phyloP scores from a whole-genome alignment of 2,888 invertebrate species.

The Cyclophora punctaria region DNA sequence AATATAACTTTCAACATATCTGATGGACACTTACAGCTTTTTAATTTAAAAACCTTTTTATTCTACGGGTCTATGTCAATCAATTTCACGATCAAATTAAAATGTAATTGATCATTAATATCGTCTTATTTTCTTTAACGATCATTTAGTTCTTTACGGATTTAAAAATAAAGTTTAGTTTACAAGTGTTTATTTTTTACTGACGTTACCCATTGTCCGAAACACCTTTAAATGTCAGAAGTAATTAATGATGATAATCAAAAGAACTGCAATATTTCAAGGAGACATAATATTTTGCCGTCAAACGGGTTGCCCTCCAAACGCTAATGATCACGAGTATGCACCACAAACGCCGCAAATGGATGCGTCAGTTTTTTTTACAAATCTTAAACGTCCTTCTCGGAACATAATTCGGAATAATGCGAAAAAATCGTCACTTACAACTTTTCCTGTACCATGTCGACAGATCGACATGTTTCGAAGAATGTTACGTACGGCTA shows the following conservation, averaged over 20 bases:
- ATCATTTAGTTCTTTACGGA: too few relatives aligned
- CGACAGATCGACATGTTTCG: conserved; percentile 5
- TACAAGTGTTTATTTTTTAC: neutral
- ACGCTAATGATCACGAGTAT: conserved; percentile 46
- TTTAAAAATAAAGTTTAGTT: too few relatives aligned
- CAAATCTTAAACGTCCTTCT: conserved; percentile 51
- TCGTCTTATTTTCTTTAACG: too few relatives aligned
- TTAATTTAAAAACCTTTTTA: too few relatives aligned
- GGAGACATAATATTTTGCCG: conserved; percentile 34
- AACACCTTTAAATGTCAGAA: conserved; percentile 15
- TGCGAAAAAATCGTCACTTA: conserved; percentile 47
- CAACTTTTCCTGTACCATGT: conserved; percentile 32
- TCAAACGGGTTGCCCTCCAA: conserved; percentile 27
- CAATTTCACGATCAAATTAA: too few relatives aligned
- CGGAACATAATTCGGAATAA: conserved; percentile 48
- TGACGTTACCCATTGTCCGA: conserved; percentile 1
- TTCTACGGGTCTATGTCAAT: too few relatives aligned
- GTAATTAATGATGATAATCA: conserved; percentile 39
- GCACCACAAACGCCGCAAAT: conserved; percentile 45
- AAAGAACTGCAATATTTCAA: conserved; percentile 44
- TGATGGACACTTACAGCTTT: too few relatives aligned
- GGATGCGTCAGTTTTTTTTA: conserved; percentile 46
- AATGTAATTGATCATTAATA: too few relatives aligned
- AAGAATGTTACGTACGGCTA: conserved; percentile 14
- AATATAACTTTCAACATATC: too few relatives aligned